Base-by-base conservation (phyloP, 2,113 vertebrate species). In the Gallinago paraguaiae region DNA sequence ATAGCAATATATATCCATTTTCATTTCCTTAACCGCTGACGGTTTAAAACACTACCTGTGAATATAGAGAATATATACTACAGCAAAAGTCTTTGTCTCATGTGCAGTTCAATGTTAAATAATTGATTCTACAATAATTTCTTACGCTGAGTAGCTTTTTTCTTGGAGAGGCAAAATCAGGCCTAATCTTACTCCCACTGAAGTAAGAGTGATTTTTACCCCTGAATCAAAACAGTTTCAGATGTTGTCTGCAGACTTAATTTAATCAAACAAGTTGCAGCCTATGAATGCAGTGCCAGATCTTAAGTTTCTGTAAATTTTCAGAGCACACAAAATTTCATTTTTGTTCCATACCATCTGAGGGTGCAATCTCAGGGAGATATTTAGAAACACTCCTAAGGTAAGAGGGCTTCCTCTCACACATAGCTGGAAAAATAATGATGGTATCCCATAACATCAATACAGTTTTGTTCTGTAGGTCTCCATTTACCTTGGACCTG, bases 401-500 rank as follows among this genome's bases (percentile, higher is more conserved):
- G 30, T 35, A 79, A 63, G 70, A 83, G 31, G 90, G 35, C 30
- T 72, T 79, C 22, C 30, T 54, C 33, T 91, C 41, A 71, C 65
- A 35, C 0, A 0, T 48, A 92, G 37, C 51, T 89, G 59, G 25
- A 89, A 72, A 78, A 92, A 89, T 33, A 84, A 57, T 67, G 7
- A 54, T n/a, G 28, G 28, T 72, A 20, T 93, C 54, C 70, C 20
- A 35, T 54, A 92, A 76, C 71, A 92, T 76, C 86, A 89, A 69
- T 77, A 92, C 31, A 35, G 53, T 85, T 96, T 79, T 93, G 35
- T 89, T 95, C 70, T 37, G 56, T 39, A 79, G 53, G 89, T 95
- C 65, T 95, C 81, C 91, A 91, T 94, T 96, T 95, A 85, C 86
- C 74, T 87, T 92, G 72, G 77, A 92, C 74, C 69, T 80, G 61